phyloP scores from a whole-genome alignment of 2,888 invertebrate species.

The Entomobrya proxima region DNA sequence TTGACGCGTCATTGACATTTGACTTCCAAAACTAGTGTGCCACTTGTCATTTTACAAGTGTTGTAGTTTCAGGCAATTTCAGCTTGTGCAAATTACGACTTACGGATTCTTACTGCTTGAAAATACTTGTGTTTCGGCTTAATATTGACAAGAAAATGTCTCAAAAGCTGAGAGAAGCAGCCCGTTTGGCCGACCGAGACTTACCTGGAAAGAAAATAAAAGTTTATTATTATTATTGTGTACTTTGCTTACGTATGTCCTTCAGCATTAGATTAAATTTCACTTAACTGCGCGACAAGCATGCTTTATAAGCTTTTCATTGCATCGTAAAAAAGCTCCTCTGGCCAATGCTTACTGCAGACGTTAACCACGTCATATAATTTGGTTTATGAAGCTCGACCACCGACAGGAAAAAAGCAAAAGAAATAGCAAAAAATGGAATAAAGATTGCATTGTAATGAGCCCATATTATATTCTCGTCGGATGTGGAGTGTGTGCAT shows the following conservation, averaged over 20 bases:
- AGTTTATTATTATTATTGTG: background rate
- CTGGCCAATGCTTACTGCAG: background rate
- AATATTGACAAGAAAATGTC: background rate
- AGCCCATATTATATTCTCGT: conserved; percentile 27
- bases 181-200: background rate
- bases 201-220: conserved; percentile 33
- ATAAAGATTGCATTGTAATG: conserved; percentile 39
- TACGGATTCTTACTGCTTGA: background rate
- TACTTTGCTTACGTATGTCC: background rate
- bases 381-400: background rate
- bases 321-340: conserved; percentile 5
- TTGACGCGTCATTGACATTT: too few species aligned
- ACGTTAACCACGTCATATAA: too few species aligned
- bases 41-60: too few species aligned
- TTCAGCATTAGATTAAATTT: background rate
- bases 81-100: background rate
- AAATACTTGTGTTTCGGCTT: background rate
- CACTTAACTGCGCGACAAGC: conserved; percentile 15
- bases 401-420: background rate
- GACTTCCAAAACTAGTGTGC: too few species aligned
- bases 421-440: background rate
- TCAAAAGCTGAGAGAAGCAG: background rate
- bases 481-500: conserved; percentile 26
- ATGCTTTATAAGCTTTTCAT: conserved; percentile 31
- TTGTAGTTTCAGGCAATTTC: background rate